phyloP scores from a whole-genome alignment of 1,140 invertebrate species.

The Drosophila gunungcola region DNA sequence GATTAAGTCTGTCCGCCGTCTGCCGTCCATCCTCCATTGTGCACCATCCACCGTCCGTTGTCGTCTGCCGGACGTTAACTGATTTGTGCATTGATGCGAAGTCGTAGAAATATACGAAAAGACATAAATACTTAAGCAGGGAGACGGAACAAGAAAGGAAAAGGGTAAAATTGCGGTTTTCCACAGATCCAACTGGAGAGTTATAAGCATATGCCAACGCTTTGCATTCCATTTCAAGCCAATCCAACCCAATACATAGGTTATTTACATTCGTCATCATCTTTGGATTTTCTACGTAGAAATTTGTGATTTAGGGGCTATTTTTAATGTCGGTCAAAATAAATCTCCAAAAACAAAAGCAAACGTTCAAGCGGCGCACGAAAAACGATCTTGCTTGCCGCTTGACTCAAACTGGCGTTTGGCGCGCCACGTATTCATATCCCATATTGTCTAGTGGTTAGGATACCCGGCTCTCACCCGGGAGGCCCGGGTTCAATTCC shows the following conservation, averaged over 20 bases:
- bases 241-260: slow-evolving; percentile 6
- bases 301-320: slow-evolving; percentile 23
- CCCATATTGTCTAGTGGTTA: slow-evolving; percentile 90
- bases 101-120: slow-evolving; percentile 79
- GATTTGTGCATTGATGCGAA: slow-evolving; percentile 82
- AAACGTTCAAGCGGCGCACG: not conserved
- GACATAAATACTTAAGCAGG: slow-evolving; percentile 60
- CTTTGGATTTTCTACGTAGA: slow-evolving; percentile 4
- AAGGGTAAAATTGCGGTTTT: slow-evolving; percentile 18
- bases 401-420: not conserved
- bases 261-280: slow-evolving; percentile 36
- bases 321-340: slow-evolving; percentile 8
- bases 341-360: slow-evolving; percentile 8
- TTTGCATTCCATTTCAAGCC: slow-evolving; percentile 2
- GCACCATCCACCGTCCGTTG: slow-evolving; percentile 18
- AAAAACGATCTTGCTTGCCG: slow-evolving; percentile 11
- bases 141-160: slow-evolving; percentile 3
- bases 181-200: slow-evolving; percentile 16
- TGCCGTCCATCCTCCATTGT: slow-evolving; percentile 4
- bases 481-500: slow-evolving; percentile 94
- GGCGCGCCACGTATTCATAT: slow-evolving; percentile 12
- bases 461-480: slow-evolving; percentile 94
- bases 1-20: slow-evolving; percentile 36
- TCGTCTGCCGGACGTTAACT: slow-evolving; percentile 73
- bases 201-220: slow-evolving; percentile 14